These are phyloP conservation scores for Acanthopleura granulata DNA, from an alignment of 2,888 invertebrate genomes.

Conservation along the genomic window DNA sequence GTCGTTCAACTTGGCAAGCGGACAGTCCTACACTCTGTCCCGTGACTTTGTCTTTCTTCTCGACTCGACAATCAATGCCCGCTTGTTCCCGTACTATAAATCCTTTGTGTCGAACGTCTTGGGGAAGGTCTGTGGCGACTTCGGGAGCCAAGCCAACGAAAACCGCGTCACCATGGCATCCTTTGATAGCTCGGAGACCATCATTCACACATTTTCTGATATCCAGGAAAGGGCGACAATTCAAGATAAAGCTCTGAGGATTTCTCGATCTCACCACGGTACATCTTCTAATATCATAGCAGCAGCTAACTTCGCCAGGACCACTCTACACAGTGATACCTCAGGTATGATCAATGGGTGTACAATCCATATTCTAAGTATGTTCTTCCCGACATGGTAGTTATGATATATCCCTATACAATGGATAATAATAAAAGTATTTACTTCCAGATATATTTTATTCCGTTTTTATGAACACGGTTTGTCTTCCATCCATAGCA, in stretches of 20 bases:
- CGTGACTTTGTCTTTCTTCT: background rate
- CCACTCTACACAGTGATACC: too few relatives aligned
- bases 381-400: too few relatives aligned
- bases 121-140: background rate
- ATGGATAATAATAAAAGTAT: too few relatives aligned
- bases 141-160: background rate
- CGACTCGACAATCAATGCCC: background rate
- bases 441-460: too few relatives aligned
- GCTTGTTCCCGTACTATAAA: background rate
- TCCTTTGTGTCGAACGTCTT: background rate
- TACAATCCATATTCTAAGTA: too few relatives aligned
- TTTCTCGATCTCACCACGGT: too few relatives aligned
- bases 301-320: too few relatives aligned
- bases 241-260: background rate
- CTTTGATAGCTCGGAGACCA: background rate
- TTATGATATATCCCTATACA: too few relatives aligned
- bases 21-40: background rate
- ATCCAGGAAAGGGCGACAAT: background rate
- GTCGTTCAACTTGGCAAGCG: background rate
- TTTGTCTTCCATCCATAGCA: too few relatives aligned
- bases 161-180: background rate
- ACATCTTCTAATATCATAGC: too few relatives aligned
- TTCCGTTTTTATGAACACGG: too few relatives aligned
- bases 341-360: too few relatives aligned
- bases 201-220: background rate